Evolutionary conservation across 2,888 invertebrate genomes (phyloP).

Genomic region (Argyra leucocephala): DNA sequence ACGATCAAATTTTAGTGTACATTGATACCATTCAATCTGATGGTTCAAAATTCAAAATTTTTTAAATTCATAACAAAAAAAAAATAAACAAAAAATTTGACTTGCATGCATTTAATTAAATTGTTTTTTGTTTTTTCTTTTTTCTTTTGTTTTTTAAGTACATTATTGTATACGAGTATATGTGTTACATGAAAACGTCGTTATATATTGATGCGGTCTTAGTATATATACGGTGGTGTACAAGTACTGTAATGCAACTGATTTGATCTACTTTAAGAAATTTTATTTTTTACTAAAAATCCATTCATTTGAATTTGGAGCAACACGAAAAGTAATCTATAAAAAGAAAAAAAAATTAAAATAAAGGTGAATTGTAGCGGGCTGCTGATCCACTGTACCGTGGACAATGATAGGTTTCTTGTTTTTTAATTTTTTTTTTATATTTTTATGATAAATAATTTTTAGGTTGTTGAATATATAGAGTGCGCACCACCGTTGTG

Average conservation of each 20-base stretch:
- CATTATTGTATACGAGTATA: no score
- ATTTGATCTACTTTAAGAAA: neutral
- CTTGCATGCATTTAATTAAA: no score
- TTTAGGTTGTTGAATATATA: neutral
- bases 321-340: neutral
- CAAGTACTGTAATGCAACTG: constrained; percentile 1
- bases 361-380: neutral
- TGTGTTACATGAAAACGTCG: no score
- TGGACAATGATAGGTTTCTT: neutral
- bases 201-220: no score
- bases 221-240: no score
- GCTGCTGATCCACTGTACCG: no score
- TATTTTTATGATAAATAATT: neutral
- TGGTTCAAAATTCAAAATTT: neutral
- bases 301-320: neutral
- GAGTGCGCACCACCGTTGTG: neutral
- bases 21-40: neutral
- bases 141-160: no score
- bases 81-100: no score
- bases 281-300: neutral
- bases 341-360: no score
- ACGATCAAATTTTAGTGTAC: neutral
- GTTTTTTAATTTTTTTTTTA: neutral
- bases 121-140: no score
- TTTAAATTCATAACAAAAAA: neutral